Percentiles rank a stretch among this genome's conserved stretches.
Evolutionary conservation across 2,113 vertebrate genomes (phyloP).

Genomic region (Garra rufa): DNA sequence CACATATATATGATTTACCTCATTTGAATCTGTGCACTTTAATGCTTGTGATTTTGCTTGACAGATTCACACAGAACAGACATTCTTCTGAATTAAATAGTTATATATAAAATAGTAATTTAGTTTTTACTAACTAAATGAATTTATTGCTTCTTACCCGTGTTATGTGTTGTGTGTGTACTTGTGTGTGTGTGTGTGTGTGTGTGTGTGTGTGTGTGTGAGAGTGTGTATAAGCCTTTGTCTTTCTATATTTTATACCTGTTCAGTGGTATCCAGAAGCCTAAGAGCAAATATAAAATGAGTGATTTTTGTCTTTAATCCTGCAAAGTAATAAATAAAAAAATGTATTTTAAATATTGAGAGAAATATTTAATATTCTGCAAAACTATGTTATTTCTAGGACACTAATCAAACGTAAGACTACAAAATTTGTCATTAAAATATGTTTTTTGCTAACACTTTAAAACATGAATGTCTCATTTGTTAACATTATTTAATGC

Average conservation of each 20-base stretch:
- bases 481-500: neutral
- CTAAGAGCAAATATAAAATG: neutral
- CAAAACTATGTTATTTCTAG: neutral
- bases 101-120: neutral
- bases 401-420: neutral
- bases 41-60: neutral
- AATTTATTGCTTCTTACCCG: neutral
- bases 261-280: neutral
- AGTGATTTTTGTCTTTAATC: neutral
- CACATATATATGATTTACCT: conserved; percentile 13
- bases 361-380: neutral
- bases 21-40: conserved; percentile 23
- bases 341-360: neutral
- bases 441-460: neutral
- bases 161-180: neutral
- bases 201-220: neutral
- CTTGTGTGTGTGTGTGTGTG: neutral
- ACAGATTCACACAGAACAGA: neutral
- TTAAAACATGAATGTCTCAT: neutral
- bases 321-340: neutral
- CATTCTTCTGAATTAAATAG: neutral
- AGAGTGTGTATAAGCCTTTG: neutral
- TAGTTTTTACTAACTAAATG: neutral
- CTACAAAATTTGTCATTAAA: neutral
- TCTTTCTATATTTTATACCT: neutral